Evolutionary conservation across 2,797 vertebrate species (phyloP), one percentile per base, ranked within the genome.

Genomic region (Atherinosoma microstoma): DNA sequence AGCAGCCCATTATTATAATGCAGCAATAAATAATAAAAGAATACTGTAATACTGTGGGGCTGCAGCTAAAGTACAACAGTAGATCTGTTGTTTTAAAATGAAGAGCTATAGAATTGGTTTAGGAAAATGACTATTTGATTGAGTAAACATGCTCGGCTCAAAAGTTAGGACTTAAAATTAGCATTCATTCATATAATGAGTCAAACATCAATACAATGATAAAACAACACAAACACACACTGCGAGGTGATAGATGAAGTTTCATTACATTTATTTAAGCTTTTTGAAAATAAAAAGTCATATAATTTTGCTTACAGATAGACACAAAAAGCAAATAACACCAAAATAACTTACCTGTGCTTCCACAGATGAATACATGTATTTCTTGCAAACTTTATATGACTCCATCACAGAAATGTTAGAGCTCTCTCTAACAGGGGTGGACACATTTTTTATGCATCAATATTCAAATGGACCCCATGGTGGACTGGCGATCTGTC

Each of bases 1-100:
- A 65, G 42, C 34, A 3, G 20, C 24, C 56, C 24, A 9, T 61
- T 62, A 67, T 20, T 47, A 63, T 58, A 51, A 59, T 40, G n/a
- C 22, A 16, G 18, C 2, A 12, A 42, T 65, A 16, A 67, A 75
- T 38, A n/a, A 30, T n/a, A 34, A 20, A 75, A 12, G 22, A 34
- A 18, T 20, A 22, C 2, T 20, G 34, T 45, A 49, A 9, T 22
- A 49, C 20, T n/a, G 8, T 1, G 7, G 20, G 20, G 45, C 20
- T n/a, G 20, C 9, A 2, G 20, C 45, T 49, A n/a, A 49, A n/a
- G 20, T 49, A 22, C 45, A 49, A 6, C 16, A n/a, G 45, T 49
- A 8, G 45, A 49, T n/a, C 45, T 49, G n/a, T 49, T 49, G 20
- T 49, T 49, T 49, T n/a, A n/a, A 9, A 10, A 22, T 49, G 2